phyloP scores from a whole-genome alignment of 2,797 vertebrate species.

The Centroberyx gerrardi region DNA sequence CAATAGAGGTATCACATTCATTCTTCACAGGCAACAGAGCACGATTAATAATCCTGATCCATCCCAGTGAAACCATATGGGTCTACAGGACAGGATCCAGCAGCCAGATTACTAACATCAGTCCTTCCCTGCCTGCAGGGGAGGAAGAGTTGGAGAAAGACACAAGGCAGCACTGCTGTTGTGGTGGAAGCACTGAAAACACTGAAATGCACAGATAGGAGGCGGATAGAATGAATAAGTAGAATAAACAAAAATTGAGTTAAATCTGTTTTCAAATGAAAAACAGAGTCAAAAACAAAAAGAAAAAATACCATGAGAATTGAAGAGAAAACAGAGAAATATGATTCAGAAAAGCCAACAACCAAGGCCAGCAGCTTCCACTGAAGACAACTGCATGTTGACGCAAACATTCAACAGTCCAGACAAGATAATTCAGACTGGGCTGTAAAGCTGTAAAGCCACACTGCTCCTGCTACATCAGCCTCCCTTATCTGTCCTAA shows the following conservation, averaged over 20 bases:
- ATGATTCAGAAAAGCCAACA: slow-evolving; percentile 6
- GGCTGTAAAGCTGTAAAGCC: neutral
- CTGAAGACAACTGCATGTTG: slow-evolving; percentile 34
- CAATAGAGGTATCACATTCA: slow-evolving; percentile 54
- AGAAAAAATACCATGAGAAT: neutral
- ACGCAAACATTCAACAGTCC: slow-evolving; percentile 16
- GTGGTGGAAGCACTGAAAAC: slow-evolving; percentile 33
- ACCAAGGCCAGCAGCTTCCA: slow-evolving; percentile 10
- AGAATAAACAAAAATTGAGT: slow-evolving; percentile 20
- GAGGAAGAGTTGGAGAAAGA: slow-evolving; percentile 36
- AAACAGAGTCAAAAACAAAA: slow-evolving; percentile 49
- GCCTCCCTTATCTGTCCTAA: slow-evolving; percentile 29
- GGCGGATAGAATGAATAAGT: slow-evolving; percentile 41
- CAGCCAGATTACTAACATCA: slow-evolving; percentile 66
- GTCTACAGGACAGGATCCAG: slow-evolving; percentile 61
- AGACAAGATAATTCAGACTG: slow-evolving; percentile 26
- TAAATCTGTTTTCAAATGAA: slow-evolving; percentile 49
- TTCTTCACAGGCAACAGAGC: slow-evolving; percentile 67
- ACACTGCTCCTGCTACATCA: slow-evolving; percentile 19
- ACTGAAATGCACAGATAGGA: slow-evolving; percentile 35
- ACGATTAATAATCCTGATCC: slow-evolving; percentile 63
- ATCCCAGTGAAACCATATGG: slow-evolving; percentile 68
- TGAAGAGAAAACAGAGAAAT: slow-evolving; percentile 27
- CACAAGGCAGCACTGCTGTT: slow-evolving; percentile 26
- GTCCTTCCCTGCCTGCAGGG: slow-evolving; percentile 50